Evolutionary conservation across 2,888 invertebrate genomes (phyloP), one percentile per base, ranked within the genome.

Genomic region (Eledona agricola): DNA sequence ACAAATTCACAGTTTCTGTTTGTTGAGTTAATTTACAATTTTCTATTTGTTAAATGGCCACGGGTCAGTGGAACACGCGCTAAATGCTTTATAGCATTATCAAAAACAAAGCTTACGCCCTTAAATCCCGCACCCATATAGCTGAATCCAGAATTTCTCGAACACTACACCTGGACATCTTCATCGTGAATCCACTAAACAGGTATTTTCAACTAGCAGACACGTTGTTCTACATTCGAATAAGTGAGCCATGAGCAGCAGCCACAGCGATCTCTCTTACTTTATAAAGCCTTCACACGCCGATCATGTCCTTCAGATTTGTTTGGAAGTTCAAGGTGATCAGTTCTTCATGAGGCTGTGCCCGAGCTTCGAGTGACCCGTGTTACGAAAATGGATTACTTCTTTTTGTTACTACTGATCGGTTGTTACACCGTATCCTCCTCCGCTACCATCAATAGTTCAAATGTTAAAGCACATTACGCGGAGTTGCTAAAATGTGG

Each of bases 271-370:
- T 73, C 73, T 73, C 72, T 71, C 72, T 72, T 66, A 62, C 65
- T 63, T n/a, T 74, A 72, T 72, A 72, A 74, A 74, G 69, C 70
- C 63, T 66, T 64, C 60, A 51, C 51, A 62, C 59, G 59, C 55
- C 42, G 47, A 49, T 59, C 61, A 57, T 64, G 65, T 66, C 68
- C 71, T 72, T 71, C 72, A 73, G 69, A 73, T 67, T 63, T 61
- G 65, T 62, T 56, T 62, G 59, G 67, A 69, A 69, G 72, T 73
- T 73, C 72, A 73, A 72, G 72, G 72, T 66, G 69, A 65, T 51
- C 23, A 50, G 54, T 57, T 51, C 40, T 47, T 40, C 25, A 37
- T 50, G 58, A 55, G 25, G 54, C 35, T 51, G 51, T 19, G 15
- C 31, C 16, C n/a, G 15, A 6, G 29, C n/a, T 25, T 34, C 13